Percentiles rank a stretch among this genome's conserved stretches.
These are phyloP conservation scores for Dicerorhinus sumatrensis DNA, from an alignment of 2,113 vertebrate species.

Conservation along the genomic window DNA sequence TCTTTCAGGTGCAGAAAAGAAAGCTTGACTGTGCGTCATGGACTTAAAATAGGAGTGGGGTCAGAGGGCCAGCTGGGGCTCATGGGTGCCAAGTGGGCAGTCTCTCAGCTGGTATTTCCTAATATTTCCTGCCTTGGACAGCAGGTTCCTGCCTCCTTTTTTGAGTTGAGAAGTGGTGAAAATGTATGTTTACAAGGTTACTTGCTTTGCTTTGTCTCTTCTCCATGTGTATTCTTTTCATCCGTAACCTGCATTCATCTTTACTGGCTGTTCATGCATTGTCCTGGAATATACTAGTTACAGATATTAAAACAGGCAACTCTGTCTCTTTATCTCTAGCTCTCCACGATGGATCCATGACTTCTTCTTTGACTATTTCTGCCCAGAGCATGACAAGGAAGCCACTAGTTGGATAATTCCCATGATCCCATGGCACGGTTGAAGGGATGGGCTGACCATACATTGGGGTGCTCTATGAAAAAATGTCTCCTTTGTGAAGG, in stretches of 20 bases:
- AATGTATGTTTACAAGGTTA: neutral
- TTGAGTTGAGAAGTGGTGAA: neutral
- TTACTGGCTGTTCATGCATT: neutral
- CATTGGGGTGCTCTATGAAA: neutral
- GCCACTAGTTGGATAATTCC: neutral
- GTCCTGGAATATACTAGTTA: neutral
- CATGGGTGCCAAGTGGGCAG: constrained; percentile 1
- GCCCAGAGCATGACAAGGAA: neutral
- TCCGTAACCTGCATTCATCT: neutral
- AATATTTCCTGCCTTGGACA: constrained; percentile 53
- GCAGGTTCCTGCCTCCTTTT: constrained; percentile 44
- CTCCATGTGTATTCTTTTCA: neutral
- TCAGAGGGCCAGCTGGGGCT: constrained; percentile 53
- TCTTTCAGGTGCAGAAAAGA: constrained; percentile 71
- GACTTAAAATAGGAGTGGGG: constrained; percentile 60
- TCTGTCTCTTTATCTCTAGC: neutral
- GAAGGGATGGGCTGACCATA: neutral
- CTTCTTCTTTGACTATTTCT: neutral
- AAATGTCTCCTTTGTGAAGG: neutral
- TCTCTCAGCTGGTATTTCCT: constrained; percentile 61
- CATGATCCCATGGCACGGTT: neutral
- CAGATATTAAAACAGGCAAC: neutral
- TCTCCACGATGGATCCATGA: neutral
- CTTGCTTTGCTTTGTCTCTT: neutral
- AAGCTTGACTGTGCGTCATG: constrained; percentile 40